Evolutionary conservation across 35 echinoderm and acorn worm genomes (phyloP), one percentile per base, ranked within the genome.

Genomic region (Strongylocentrotus purpuratus): DNA sequence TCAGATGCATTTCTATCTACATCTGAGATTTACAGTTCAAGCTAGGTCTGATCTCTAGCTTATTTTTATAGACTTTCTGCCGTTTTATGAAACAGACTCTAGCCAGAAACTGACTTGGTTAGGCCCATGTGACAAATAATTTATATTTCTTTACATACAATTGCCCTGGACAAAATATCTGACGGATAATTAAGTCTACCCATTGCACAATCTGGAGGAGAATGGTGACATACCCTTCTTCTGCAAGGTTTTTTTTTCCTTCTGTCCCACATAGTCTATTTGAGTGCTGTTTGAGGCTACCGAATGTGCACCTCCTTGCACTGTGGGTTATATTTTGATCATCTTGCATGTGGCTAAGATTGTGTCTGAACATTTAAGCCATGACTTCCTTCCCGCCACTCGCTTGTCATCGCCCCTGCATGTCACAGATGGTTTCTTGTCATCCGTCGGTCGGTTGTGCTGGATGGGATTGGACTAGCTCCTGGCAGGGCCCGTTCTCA

Each of bases 291-390:
- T 5, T 22, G 25, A 78, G 65, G 22, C 65, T 78, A 5, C 65
- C 22, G 28, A 15, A 78, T 78, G 65, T 78, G 65, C 65, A 78
- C 65, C 65, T 22, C 8, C 20, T 28, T 78, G 65, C 65, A 78
- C 65, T 78, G n/a, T 78, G 20, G 5, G 22, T 78, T 78, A 9
- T 78, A 78, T 78, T 78, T n/a, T n/a, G 65, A 78, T 22, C 65
- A 22, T 78, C 65, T 78, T 41, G 35, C 35, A 41, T 78, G 65
- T 78, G 65, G 65, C 65, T 78, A 4, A 78, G 65, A 78, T 78
- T 78, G 65, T 78, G 65, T 78, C 65, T 78, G 65, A 78, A 78
- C 65, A 78, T 78, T 78, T 78, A 78, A 78, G 65, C 65, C 65
- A 78, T 78, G 65, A 78, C 65, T 78, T 78, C 65, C 65, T 78